phyloP scores from a whole-genome alignment of 53 echinoderm and acorn worm genomes.

The Stichopus horrens region DNA sequence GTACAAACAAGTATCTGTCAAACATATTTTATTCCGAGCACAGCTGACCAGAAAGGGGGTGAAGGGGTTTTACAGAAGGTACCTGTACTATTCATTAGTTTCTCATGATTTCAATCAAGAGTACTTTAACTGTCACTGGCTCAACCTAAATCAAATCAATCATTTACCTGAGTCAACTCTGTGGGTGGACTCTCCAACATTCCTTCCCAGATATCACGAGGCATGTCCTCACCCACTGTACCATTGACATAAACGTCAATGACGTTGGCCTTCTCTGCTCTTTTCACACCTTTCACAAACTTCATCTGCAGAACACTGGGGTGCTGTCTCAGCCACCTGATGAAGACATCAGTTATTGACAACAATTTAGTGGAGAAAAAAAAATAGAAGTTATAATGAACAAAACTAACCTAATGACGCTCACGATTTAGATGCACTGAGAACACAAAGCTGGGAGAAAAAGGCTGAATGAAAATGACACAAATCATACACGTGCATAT shows the following conservation, averaged over 20 bases:
- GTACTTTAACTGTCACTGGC: background rate
- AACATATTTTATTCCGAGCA: too few relatives aligned
- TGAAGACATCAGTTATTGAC: background rate
- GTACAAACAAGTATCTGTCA: too few relatives aligned
- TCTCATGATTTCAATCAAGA: background rate
- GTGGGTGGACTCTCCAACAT: conserved; percentile 75
- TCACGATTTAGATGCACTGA: too few relatives aligned
- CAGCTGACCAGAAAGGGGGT: too few relatives aligned
- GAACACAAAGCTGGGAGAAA: too few relatives aligned
- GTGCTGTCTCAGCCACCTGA: conserved; percentile 94
- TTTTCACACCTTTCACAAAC: conserved; percentile 85
- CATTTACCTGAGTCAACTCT: conserved; percentile 67
- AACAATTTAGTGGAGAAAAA: background rate
- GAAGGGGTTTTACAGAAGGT: too few relatives aligned
- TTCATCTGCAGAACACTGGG: conserved; percentile 76
- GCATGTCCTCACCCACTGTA: conserved; percentile 94
- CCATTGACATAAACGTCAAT: conserved; percentile 96
- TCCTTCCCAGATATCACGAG: conserved; percentile 74
- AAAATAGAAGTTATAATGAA: too few relatives aligned
- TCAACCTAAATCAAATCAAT: background rate
- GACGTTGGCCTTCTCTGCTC: conserved; percentile 97
- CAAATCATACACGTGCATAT: too few relatives aligned
- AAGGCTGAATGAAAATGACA: too few relatives aligned
- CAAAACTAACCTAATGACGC: too few relatives aligned
- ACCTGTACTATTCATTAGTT: too few relatives aligned